Evolutionary conservation across 2,888 invertebrate species (phyloP), one percentile per base, ranked within the genome.

Genomic region (Therioaphis trifolii): DNA sequence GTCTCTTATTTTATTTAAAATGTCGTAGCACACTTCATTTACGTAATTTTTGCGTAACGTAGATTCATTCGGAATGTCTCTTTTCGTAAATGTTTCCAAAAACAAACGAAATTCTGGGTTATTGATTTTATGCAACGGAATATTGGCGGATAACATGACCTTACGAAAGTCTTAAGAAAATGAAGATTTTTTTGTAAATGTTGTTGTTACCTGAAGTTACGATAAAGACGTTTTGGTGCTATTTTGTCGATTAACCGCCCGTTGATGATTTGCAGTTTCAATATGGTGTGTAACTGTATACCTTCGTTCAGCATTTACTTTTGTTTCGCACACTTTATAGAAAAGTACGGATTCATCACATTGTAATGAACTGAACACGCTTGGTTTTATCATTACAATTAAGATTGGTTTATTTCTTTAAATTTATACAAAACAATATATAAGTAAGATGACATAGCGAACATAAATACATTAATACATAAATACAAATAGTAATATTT

Each of bases 1-100:
- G 15, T 76, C 21, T 84, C 79, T 78, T 63, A 86, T 86, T 68
- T 79, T 84, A 27, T 75, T 46, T 52, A 86, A 61, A 21, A 77
- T 75, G 18, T 79, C 66, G 21, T 12, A 24, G 52, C 55, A 69
- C 7, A 46, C 35, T 0, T 29, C 55, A n/a, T 68, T 12, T 15
- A 80, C 40, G 69, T 66, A 78, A 61, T 46, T 66, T 46, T 78
- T 63, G 27, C 68, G 63, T 46, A 66, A 40, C 14, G 78, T 71
- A 43, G 35, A 35, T 80, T 80, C 69, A 24, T n/a, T 24, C 9
- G 69, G 80, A 69, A 69, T 29, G 27, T 78, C 43, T 49, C 27
- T 63, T 0, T 69, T 63, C 63, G 5, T 29, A 29, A 29, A 63
- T 18, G 63, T 63, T 63, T 29, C 29, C 46, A 35, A 63, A 66